Evolutionary conservation across 2,888 invertebrate species (phyloP).

Genomic region (Willowsia nigromaculata): DNA sequence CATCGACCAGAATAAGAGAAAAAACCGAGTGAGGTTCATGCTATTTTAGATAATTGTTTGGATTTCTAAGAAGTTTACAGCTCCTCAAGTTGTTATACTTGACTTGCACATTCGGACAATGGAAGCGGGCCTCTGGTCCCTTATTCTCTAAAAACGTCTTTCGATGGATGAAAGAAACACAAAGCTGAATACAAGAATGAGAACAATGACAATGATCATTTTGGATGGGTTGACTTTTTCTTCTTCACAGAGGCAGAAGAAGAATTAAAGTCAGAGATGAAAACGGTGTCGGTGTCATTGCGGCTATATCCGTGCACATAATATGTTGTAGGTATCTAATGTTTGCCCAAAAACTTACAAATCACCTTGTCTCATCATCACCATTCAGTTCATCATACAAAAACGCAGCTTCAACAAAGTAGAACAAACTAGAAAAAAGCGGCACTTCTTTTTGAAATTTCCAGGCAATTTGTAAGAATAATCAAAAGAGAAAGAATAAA

Average conservation of each 20-base stretch:
- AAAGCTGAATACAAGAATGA: not conserved
- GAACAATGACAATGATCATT: slow-evolving; percentile 37
- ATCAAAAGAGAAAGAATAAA: slow-evolving; percentile 7
- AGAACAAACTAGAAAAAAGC: slow-evolving; percentile 20
- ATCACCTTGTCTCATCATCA: slow-evolving; percentile 37
- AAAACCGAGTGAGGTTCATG: slow-evolving; percentile 6
- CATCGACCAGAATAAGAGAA: slow-evolving; percentile 11
- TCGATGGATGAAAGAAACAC: not conserved
- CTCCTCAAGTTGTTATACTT: slow-evolving; percentile 7
- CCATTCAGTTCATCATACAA: not conserved
- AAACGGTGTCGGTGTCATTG: slow-evolving; percentile 63
- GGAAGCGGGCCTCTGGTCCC: slow-evolving; percentile 45
- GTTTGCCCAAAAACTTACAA: slow-evolving; percentile 46
- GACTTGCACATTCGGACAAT: slow-evolving; percentile 28
- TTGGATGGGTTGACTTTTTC: slow-evolving; percentile 47
- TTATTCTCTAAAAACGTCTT: not conserved
- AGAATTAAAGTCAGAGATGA: not conserved
- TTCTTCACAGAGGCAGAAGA: not conserved
- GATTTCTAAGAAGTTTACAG: slow-evolving; percentile 66
- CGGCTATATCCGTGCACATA: not conserved
- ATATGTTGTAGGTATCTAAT: not conserved
- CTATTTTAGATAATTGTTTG: slow-evolving; percentile 59
- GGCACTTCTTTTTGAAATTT: slow-evolving; percentile 55
- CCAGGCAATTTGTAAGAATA: slow-evolving; percentile 64
- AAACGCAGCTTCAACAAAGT: slow-evolving; percentile 24